Percentiles rank a stretch among this genome's conserved stretches.
These are phyloP conservation scores for Sinocyclocheilus grahami DNA, from an alignment of 2,113 vertebrate genomes.

Conservation along the genomic window DNA sequence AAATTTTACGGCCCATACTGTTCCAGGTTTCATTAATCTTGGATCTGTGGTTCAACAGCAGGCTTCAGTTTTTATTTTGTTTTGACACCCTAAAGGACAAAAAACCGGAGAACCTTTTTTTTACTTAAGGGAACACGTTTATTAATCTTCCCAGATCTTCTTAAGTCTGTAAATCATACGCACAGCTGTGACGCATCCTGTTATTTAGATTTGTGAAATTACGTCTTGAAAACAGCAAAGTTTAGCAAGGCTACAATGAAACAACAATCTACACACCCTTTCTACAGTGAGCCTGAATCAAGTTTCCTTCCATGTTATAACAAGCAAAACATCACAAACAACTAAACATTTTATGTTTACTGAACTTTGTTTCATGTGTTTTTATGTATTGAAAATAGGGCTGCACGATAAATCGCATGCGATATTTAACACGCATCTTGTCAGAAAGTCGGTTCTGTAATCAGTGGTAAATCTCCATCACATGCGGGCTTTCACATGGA, in stretches of 20 bases:
- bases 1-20: slow-evolving; percentile 38
- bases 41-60: slow-evolving; percentile 5
- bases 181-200: slow-evolving; percentile 8
- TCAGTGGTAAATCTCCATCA: too few relatives aligned
- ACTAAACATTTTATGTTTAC: background rate
- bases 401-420: too few relatives aligned
- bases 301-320: background rate
- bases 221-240: background rate
- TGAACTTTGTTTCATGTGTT: background rate
- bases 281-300: background rate
- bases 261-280: background rate
- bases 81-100: slow-evolving; percentile 27
- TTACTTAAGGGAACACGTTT: slow-evolving; percentile 1
- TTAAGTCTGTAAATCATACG: background rate
- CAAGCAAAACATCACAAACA: background rate
- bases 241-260: slow-evolving; percentile 6
- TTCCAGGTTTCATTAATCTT: slow-evolving; percentile 45
- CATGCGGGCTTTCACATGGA: too few relatives aligned
- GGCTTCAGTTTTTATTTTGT: slow-evolving; percentile 22
- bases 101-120: slow-evolving; percentile 8
- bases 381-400: background rate
- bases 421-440: too few relatives aligned
- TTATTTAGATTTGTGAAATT: slow-evolving; percentile 10
- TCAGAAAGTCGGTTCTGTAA: too few relatives aligned
- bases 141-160: slow-evolving; percentile 23